Conservation (phyloP, 1,140 invertebrate genomes). For the Papilio glaucus region DNA sequence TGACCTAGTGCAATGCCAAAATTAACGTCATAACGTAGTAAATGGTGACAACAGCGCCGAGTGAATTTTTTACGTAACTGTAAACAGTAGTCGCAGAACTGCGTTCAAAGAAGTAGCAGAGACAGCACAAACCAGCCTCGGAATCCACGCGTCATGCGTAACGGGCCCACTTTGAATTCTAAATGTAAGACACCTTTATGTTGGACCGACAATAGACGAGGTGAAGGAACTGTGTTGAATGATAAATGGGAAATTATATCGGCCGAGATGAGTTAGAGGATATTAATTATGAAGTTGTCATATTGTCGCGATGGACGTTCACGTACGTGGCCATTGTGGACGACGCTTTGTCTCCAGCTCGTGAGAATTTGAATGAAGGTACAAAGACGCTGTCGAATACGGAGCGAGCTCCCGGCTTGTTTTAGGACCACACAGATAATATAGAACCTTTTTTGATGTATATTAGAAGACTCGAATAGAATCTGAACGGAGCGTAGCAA, state of each 20-base stretch:
- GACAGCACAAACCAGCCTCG: constrained; percentile 29
- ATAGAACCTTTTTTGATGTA: constrained; percentile 13
- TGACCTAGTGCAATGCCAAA: not conserved
- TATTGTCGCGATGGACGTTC: constrained; percentile 67
- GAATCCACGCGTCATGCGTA: constrained; percentile 75
- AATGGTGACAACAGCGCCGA: not conserved
- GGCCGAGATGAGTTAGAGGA: constrained; percentile 75
- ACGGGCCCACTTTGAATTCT: constrained; percentile 75
- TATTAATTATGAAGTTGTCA: constrained; percentile 82
- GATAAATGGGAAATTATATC: constrained; percentile 82
- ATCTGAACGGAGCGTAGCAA: not conserved
- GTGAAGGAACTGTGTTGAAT: constrained; percentile 72
- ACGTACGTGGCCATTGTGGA: constrained; percentile 68
- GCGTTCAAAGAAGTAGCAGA: constrained; percentile 15
- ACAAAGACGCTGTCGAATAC: constrained; percentile 62
- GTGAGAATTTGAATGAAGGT: constrained; percentile 70
- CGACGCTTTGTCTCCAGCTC: constrained; percentile 66
- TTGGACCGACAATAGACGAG: constrained; percentile 69
- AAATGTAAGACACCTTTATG: constrained; percentile 75
- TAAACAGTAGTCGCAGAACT: constrained; percentile 27
- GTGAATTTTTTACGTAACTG: not conserved
- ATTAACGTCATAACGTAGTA: not conserved
- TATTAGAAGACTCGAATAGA: constrained; percentile 24
- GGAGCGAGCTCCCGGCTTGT: constrained; percentile 56
- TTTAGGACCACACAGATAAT: constrained; percentile 64